Evolutionary conservation across 2,797 vertebrate genomes (phyloP).

Genomic region (Kryptopterus vitreolus): DNA sequence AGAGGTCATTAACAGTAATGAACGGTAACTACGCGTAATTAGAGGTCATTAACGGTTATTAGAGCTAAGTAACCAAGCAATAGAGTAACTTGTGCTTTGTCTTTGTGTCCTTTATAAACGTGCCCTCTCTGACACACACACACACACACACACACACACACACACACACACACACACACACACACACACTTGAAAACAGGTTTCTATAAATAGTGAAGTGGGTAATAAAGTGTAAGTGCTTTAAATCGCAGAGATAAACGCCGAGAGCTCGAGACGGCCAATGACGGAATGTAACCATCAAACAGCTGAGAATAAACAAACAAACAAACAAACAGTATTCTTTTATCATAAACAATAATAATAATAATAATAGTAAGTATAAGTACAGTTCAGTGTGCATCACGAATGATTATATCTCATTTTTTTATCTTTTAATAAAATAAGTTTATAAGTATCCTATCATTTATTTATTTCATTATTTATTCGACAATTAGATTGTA

Average conservation of each 20-base stretch:
- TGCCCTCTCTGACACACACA: neutral
- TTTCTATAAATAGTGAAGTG: constrained; percentile 49
- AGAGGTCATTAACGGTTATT: neutral
- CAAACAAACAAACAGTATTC: neutral
- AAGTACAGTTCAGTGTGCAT: neutral
- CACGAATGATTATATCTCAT: neutral
- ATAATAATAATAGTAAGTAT: neutral
- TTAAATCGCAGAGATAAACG: constrained; percentile 6
- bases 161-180: constrained; percentile 24
- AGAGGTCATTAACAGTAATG: too few species aligned
- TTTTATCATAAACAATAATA: neutral
- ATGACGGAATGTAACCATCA: neutral
- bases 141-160: constrained; percentile 2
- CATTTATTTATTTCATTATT: too few species aligned
- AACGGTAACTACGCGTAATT: neutral
- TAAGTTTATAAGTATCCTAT: too few species aligned
- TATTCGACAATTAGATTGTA: too few species aligned
- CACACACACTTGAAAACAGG: constrained; percentile 12
- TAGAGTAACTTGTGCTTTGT: neutral
- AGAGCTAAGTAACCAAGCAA: neutral
- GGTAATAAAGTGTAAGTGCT: constrained; percentile 33
- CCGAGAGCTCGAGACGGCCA: neutral
- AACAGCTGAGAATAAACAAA: neutral
- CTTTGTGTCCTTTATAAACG: neutral
- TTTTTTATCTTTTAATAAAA: neutral